Percentiles rank a stretch among this genome's conserved stretches.
phyloP scores from a whole-genome alignment of 2,113 vertebrate genomes.

The Sturnira hondurensis region DNA sequence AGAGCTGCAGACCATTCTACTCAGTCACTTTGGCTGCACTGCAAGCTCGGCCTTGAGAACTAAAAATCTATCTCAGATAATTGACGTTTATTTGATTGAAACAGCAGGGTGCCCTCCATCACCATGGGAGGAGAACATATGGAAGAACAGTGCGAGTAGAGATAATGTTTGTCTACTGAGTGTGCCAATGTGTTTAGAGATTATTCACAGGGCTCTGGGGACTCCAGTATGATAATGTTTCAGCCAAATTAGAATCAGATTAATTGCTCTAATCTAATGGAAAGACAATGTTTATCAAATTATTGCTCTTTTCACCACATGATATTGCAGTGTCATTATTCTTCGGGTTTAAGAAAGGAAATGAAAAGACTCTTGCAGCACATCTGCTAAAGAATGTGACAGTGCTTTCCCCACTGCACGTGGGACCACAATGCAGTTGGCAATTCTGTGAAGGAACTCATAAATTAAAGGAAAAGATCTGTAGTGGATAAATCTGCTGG shows the following conservation, averaged over 20 bases:
- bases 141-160: slow-evolving; percentile 86
- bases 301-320: slow-evolving; percentile 87
- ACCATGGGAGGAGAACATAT: slow-evolving; percentile 89
- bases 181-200: slow-evolving; percentile 89
- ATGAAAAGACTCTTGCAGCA: slow-evolving; percentile 84
- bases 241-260: slow-evolving; percentile 93
- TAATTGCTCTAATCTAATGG: slow-evolving; percentile 92
- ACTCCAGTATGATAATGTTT: slow-evolving; percentile 85
- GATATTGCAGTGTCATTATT: slow-evolving; percentile 87
- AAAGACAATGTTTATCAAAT: slow-evolving; percentile 92
- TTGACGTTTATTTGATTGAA: slow-evolving; percentile 95
- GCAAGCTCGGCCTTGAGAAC: slow-evolving; percentile 73
- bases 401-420: slow-evolving; percentile 70
- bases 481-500: slow-evolving; percentile 74
- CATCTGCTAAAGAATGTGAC: slow-evolving; percentile 82
- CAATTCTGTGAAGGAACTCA: slow-evolving; percentile 79
- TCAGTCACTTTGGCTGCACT: slow-evolving; percentile 70
- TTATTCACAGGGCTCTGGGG: slow-evolving; percentile 87
- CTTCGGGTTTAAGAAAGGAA: slow-evolving; percentile 79
- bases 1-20: slow-evolving; percentile 74
- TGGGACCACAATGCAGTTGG: slow-evolving; percentile 66
- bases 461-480: slow-evolving; percentile 80
- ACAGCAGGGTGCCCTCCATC: slow-evolving; percentile 88
- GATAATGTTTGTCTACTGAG: slow-evolving; percentile 89
- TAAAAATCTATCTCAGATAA: slow-evolving; percentile 91